Evolutionary conservation across 2,797 vertebrate genomes (phyloP), one percentile per base, ranked within the genome.

Genomic region (Agapornis canus): DNA sequence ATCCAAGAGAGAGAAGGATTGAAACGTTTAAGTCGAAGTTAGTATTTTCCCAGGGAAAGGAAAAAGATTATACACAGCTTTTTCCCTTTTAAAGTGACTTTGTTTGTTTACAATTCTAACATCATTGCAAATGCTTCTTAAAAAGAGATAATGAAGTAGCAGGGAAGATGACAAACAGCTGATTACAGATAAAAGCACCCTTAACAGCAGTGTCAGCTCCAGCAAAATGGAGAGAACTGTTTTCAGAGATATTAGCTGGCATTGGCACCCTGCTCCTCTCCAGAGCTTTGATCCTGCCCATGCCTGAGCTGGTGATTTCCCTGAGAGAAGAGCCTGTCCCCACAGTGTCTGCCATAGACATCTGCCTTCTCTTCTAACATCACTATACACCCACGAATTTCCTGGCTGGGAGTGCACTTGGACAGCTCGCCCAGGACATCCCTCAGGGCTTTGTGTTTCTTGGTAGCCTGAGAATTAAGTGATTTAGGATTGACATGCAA

Each of bases 1-100:
- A 56, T 95, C 96, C 94, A 84, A 94, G 94, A 96, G 22, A 65
- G 64, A 96, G 77, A 94, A 40, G 63, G 86, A 90, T 82, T 95
- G 57, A 95, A 97, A 72, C 75, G 64, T 79, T 70, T 68, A 70
- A 94, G 43, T 26, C 31, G 13, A 97, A 91, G 90, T 69, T 94
- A 92, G 61, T 86, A 91, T 97, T 97, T 98, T 97, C 92, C 92
- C 91, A 89, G 96, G 95, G 92, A 90, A 89, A 92, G 87, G 71
- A 97, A 95, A 90, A 95, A 80, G 86, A 49, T 88, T 90, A 80
- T 64, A 48, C 66, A 51, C 23, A 72, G 82, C 88, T 93, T 96
- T 97, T 93, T 93, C 66, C 89, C 95, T 89, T 95, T 94, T 96
- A 84, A 94, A 85, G 54, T 19, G 25, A 68, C 91, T 95, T 90